Evolutionary conservation across 2,113 vertebrate species (phyloP).

Genomic region (Phasianus colchicus): DNA sequence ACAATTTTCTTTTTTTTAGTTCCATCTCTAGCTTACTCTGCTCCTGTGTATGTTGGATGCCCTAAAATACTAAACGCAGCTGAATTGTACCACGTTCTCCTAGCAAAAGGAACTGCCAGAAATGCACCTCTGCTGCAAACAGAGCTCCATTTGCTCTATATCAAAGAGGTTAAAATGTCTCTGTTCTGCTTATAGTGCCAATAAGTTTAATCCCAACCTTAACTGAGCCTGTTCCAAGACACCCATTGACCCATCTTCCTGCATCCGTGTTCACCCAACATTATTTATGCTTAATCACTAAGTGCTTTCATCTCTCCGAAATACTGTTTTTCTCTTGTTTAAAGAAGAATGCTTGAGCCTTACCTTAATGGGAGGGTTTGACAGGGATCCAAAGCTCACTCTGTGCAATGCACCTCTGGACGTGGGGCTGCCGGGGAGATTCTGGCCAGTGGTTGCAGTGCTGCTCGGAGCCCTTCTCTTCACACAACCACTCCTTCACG

Average conservation of each 20-base stretch:
- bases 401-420: not conserved
- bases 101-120: not conserved
- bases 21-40: not conserved
- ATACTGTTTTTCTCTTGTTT: not conserved
- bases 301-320: not conserved
- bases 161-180: not conserved
- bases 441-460: not conserved
- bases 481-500: not conserved
- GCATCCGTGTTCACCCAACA: rapidly evolving
- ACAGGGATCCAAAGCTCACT: not conserved
- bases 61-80: not conserved
- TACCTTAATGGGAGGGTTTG: conserved; percentile 2
- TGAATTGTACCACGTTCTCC: not conserved
- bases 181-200: not conserved
- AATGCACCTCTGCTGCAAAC: not conserved
- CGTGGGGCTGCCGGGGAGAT: not conserved
- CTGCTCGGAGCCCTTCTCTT: not conserved
- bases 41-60: rapidly evolving
- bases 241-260: rapidly evolving
- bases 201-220: not conserved
- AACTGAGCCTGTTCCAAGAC: not conserved
- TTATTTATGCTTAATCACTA: too few species aligned
- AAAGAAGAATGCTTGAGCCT: not conserved
- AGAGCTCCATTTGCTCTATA: not conserved
- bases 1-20: not conserved